These are phyloP conservation scores for Paratilapia polleni DNA, from an alignment of 2,113 vertebrate species.

Conservation along the genomic window DNA sequence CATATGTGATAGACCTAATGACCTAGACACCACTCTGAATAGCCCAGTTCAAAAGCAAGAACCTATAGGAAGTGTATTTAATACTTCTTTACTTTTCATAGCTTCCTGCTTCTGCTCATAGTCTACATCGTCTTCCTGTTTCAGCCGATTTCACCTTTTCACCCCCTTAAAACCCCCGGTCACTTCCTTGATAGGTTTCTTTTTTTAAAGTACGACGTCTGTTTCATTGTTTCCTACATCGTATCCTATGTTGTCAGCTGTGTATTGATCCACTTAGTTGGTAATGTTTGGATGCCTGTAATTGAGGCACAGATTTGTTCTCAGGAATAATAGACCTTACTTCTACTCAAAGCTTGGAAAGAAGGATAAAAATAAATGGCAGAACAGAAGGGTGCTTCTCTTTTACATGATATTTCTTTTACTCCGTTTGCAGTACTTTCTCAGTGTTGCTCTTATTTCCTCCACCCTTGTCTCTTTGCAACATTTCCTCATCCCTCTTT, in stretches of 20 bases:
- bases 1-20: slow-evolving; percentile 7
- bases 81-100: slow-evolving; percentile 1
- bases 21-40: background rate
- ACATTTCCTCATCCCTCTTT: background rate
- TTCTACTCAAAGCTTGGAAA: slow-evolving; percentile 29
- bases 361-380: background rate
- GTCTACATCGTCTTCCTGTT: slow-evolving; percentile 2
- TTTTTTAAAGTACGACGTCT: slow-evolving; percentile 4
- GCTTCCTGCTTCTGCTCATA: background rate
- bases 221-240: slow-evolving; percentile 7
- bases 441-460: background rate
- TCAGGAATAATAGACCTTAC: slow-evolving; percentile 53
- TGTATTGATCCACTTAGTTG: slow-evolving; percentile 40
- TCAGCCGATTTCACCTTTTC: background rate
- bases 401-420: background rate
- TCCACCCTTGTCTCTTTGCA: background rate
- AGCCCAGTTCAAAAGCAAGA: background rate
- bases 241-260: slow-evolving; percentile 13
- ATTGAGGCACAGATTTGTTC: slow-evolving; percentile 26
- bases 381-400: background rate
- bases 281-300: slow-evolving; percentile 36
- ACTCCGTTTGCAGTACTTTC: background rate
- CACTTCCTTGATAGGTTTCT: slow-evolving; percentile 11
- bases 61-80: slow-evolving; percentile 31
- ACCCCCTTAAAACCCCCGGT: background rate